Conservation (phyloP, 2,888 invertebrate genomes). For the Miltochrista miniata region DNA sequence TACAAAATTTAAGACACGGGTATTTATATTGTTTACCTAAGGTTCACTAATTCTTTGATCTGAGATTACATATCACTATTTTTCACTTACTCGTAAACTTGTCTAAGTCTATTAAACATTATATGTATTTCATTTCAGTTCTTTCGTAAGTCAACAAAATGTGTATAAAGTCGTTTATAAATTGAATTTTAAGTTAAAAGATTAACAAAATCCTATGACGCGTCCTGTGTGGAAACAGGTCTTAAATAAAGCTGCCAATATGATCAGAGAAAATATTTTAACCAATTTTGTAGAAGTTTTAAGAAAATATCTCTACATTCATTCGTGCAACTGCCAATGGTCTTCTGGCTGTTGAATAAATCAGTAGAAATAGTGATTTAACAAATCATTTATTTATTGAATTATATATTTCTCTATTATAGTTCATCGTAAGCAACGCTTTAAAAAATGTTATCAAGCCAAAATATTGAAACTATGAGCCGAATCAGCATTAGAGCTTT, state of each 20-base stretch:
- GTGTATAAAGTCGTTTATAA: slow-evolving; percentile 20
- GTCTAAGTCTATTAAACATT: slow-evolving; percentile 7
- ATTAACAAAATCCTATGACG: slow-evolving; percentile 19
- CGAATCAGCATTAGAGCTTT: too few species aligned
- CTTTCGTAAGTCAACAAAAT: slow-evolving; percentile 22
- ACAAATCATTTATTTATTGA: too few species aligned
- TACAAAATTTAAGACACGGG: slow-evolving; percentile 69
- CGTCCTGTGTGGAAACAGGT: slow-evolving; percentile 6
- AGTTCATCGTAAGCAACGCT: too few species aligned
- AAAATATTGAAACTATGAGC: neutral
- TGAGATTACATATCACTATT: slow-evolving; percentile 55
- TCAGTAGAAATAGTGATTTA: too few species aligned
- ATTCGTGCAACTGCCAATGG: neutral
- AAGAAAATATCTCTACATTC: too few species aligned
- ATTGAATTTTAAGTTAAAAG: slow-evolving; percentile 15
- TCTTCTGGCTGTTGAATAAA: too few species aligned
- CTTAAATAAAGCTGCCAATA: neutral
- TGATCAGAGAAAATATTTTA: too few species aligned
- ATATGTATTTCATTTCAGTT: slow-evolving; percentile 17
- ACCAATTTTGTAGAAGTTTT: too few species aligned
- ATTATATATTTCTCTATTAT: too few species aligned
- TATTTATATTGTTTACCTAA: slow-evolving; percentile 44
- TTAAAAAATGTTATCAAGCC: too few species aligned
- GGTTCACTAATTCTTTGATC: slow-evolving; percentile 51
- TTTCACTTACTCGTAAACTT: slow-evolving; percentile 24